Evolutionary conservation across 2,113 vertebrate species (phyloP), one percentile per base, ranked within the genome.

Genomic region (Gymnarchus niloticus): DNA sequence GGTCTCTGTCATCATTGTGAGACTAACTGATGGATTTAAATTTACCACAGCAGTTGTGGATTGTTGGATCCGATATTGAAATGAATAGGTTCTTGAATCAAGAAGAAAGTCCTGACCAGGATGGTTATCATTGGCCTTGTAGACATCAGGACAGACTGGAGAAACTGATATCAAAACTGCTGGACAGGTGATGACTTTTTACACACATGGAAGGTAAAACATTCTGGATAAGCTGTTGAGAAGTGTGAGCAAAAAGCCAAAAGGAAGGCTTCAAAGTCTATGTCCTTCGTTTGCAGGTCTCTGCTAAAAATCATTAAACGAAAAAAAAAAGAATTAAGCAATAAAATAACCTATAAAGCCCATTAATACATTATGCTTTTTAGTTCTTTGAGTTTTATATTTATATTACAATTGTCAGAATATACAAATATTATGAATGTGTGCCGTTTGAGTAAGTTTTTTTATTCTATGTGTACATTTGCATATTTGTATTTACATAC

Each of bases 141-240:
- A 83, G 83, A 61, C 76, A 10, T 25, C 28, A 46, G 54, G n/a
- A 2, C 19, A 46, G 28, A 33, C 12, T 7, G 3, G 33, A 46
- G n/a, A 57, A 57, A 7, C 87, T 85, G 61, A 48, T 17, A 52
- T 76, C 6, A 54, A 14, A 44, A 82, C 33, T 81, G 80, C 33
- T 92, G 91, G 87, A 90, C 12, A 52, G 33, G 37, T 46, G 87
- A 80, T 78, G 23, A 0, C 49, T 33, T 52, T 73, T 81, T 80
- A 81, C 82, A 44, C 85, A 81, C 46, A 41, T 78, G 73, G 23
- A 78, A 78, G 73, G 73, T 9, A 48, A 41, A n/a, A 21, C 7
- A 78, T 78, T 78, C 21, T 46, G 17, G 46, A 78, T 6, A 69
- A 69, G 37, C 3, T 5, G 37, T 33, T 37, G 28, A 69, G 10